Percentiles rank a stretch among this genome's conserved stretches.
Conservation (phyloP, 2,113 vertebrate genomes). For the Cettia cetti region DNA sequence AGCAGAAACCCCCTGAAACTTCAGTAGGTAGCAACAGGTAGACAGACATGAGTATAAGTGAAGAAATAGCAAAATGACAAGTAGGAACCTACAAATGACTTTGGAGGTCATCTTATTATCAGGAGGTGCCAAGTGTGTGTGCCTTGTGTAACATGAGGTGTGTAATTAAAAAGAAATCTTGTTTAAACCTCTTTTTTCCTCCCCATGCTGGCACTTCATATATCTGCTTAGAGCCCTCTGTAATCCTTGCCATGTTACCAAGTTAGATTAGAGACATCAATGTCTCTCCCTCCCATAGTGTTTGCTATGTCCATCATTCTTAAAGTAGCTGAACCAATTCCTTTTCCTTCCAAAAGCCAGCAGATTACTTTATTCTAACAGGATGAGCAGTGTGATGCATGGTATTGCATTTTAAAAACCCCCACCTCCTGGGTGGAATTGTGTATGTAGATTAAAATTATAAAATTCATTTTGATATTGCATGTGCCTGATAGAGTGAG, state of each 20-base stretch:
- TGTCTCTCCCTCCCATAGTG: neutral
- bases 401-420: neutral
- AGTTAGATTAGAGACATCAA: neutral
- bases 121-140: neutral
- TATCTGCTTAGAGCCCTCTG: neutral
- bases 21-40: neutral
- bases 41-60: neutral
- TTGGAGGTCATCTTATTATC: neutral
- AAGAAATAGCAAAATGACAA: neutral
- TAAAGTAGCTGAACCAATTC: neutral
- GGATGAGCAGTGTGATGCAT: neutral
- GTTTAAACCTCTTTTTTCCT: neutral
- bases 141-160: neutral
- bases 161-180: neutral
- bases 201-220: neutral
- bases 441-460: neutral
- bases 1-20: neutral
- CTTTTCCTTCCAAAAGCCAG: neutral
- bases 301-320: neutral
- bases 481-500: neutral
- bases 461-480: neutral
- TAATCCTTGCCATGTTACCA: neutral
- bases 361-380: neutral
- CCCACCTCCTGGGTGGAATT: neutral
- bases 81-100: neutral